phyloP scores from a whole-genome alignment of 2,113 vertebrate genomes.

The Pedetes capensis region DNA sequence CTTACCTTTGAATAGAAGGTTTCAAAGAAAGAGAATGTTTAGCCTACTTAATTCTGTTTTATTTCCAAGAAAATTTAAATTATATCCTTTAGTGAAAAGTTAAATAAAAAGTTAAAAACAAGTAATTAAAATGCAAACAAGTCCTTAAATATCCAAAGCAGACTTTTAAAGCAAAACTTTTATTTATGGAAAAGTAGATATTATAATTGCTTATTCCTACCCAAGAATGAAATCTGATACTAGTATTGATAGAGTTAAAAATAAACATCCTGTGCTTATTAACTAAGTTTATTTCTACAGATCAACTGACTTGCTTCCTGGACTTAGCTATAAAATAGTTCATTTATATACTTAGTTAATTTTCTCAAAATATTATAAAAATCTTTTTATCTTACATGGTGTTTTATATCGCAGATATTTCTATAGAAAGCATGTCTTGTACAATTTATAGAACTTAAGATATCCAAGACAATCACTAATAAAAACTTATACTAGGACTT shows the following conservation, averaged over 20 bases:
- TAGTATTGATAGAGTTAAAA: background rate
- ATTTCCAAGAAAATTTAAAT: constrained; percentile 46
- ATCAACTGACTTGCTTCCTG: background rate
- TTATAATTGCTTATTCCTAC: constrained; percentile 13
- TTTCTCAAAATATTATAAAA: background rate
- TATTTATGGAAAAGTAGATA: background rate
- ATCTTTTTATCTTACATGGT: background rate
- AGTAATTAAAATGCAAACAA: constrained; percentile 55
- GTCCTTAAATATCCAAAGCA: constrained; percentile 16
- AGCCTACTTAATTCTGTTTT: background rate
- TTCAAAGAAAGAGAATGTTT: constrained; percentile 21
- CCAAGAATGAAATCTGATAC: background rate
- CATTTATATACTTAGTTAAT: background rate
- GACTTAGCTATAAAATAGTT: background rate
- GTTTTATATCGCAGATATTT: background rate
- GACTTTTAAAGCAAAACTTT: background rate
- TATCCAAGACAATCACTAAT: background rate
- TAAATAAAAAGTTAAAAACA: constrained; percentile 45
- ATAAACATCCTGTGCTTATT: background rate
- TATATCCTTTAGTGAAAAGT: background rate
- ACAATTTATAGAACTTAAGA: background rate
- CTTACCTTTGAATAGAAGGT: constrained; percentile 30
- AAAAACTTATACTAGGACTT: background rate
- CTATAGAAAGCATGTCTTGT: background rate
- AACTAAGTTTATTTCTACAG: background rate